Evolutionary conservation across 2,113 vertebrate species (phyloP).

Genomic region (Chionodraco myersi): DNA sequence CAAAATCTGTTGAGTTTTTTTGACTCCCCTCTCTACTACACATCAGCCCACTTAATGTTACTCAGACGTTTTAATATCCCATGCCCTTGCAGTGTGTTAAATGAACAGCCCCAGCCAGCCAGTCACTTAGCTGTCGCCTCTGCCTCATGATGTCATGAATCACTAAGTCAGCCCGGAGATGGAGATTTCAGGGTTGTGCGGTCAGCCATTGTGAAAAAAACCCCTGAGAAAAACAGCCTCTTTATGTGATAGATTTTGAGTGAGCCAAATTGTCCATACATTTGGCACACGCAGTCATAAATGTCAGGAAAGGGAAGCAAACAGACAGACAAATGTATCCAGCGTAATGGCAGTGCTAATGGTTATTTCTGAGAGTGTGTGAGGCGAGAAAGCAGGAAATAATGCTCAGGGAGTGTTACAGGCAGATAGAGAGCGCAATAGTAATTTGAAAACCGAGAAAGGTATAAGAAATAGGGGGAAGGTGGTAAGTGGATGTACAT

Average conservation of each 20-base stretch:
- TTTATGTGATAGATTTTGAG: conserved; percentile 78
- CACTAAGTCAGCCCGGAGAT: conserved; percentile 63
- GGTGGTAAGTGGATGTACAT: conserved; percentile 11
- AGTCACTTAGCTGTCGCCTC: conserved; percentile 63
- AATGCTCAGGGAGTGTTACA: conserved; percentile 10
- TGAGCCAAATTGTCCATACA: conserved; percentile 81
- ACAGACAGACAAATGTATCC: conserved; percentile 70
- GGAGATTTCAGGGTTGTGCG: conserved; percentile 51
- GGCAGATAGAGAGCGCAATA: conserved; percentile 15
- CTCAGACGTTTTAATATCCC: conserved; percentile 32
- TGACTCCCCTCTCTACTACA: conserved; percentile 10
- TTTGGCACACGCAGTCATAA: conserved; percentile 77
- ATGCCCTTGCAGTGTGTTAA: conserved; percentile 53
- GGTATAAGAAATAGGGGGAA: conserved; percentile 19
- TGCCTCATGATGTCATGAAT: conserved; percentile 69
- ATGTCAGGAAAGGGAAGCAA: conserved; percentile 72
- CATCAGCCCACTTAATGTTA: background rate
- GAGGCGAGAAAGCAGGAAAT: background rate
- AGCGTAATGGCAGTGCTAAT: conserved; percentile 71
- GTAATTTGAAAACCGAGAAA: conserved; percentile 17
- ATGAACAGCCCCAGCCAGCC: conserved; percentile 60
- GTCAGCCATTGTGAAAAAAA: conserved; percentile 69
- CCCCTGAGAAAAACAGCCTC: conserved; percentile 62
- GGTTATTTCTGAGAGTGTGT: conserved; percentile 37
- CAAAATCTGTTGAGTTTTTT: conserved; percentile 9